Conservation (phyloP, 2,113 vertebrate genomes). For the Colistium nudipinnis region DNA sequence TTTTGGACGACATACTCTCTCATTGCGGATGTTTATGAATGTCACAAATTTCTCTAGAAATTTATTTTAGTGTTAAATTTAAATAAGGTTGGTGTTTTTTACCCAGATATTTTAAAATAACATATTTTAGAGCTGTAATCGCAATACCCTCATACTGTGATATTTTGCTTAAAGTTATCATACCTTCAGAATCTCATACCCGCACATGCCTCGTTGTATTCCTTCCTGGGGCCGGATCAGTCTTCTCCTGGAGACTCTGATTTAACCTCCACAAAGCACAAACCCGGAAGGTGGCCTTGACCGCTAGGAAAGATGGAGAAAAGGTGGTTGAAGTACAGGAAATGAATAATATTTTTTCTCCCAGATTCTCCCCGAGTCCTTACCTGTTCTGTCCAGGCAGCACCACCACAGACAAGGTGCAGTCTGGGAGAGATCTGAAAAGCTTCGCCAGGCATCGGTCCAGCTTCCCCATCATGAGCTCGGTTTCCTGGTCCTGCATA, state of each 20-base stretch:
- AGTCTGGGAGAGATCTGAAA: constrained; percentile 78
- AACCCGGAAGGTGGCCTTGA: constrained; percentile 53
- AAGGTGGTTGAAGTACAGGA: constrained; percentile 6
- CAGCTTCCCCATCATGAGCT: constrained; percentile 77
- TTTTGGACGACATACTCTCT: no score
- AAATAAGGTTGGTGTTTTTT: no score
- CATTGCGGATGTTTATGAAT: no score
- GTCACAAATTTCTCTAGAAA: no score
- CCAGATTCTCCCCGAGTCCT: neutral
- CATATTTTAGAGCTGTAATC: no score
- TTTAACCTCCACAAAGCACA: constrained; percentile 80
- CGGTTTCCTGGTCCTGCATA: constrained; percentile 75
- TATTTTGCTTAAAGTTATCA: no score
- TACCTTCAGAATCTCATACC: no score
- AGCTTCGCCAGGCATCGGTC: constrained; percentile 83
- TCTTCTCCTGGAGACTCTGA: neutral
- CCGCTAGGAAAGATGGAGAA: constrained; percentile 42
- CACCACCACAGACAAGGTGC: constrained; percentile 85
- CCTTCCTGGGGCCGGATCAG: neutral
- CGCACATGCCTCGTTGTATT: no score
- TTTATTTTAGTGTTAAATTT: no score
- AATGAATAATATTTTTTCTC: neutral
- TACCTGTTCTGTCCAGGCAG: constrained; percentile 85
- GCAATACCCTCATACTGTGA: no score
- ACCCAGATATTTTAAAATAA: no score